These are phyloP conservation scores for Balaeniceps rex DNA, from an alignment of 2,113 vertebrate genomes.

Conservation along the genomic window DNA sequence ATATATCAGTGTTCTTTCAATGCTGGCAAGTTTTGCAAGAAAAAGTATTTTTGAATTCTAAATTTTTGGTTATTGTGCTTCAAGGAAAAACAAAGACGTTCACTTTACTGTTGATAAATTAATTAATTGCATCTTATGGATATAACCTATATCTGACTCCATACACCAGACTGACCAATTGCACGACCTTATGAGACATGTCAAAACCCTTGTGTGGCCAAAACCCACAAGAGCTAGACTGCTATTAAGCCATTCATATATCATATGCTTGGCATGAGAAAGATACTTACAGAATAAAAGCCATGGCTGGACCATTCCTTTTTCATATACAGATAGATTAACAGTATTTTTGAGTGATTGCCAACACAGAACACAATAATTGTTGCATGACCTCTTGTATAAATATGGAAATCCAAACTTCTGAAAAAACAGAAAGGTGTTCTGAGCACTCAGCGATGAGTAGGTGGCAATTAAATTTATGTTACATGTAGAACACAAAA, in stretches of 20 bases:
- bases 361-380: background rate
- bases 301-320: background rate
- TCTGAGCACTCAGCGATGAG: background rate
- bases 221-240: background rate
- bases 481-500: background rate
- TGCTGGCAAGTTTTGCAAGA: background rate
- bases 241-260: background rate
- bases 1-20: background rate
- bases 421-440: background rate
- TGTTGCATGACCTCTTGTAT: background rate
- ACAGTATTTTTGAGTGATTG: background rate
- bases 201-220: background rate
- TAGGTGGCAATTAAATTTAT: background rate
- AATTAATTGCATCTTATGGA: background rate
- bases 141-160: background rate
- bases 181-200: background rate
- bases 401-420: background rate
- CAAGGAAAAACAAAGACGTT: background rate
- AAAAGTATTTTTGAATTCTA: background rate
- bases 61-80: background rate
- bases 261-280: background rate
- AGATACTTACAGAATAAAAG: background rate
- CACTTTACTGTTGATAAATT: background rate
- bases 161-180: background rate
- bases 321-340: background rate